These are phyloP conservation scores for Mycogona germanica DNA, from an alignment of 2,888 invertebrate species.

Conservation along the genomic window DNA sequence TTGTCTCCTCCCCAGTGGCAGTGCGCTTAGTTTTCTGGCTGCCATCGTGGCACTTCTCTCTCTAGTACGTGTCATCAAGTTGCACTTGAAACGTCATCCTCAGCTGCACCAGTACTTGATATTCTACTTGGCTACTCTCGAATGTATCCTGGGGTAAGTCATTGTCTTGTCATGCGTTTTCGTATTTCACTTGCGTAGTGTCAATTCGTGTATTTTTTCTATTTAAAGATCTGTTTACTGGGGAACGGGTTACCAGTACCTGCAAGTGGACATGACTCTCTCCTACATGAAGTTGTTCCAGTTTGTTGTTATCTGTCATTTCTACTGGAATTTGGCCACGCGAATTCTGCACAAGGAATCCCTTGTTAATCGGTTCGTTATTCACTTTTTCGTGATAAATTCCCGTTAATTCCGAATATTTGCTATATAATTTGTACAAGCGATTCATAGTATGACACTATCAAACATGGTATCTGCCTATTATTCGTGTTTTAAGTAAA, in stretches of 20 bases:
- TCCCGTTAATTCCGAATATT: background rate
- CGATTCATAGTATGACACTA: too few species aligned
- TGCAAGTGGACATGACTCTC: constrained; percentile 39
- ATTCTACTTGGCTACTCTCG: constrained; percentile 39
- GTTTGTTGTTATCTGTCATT: constrained; percentile 40
- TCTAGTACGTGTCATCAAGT: constrained; percentile 36
- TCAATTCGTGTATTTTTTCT: background rate
- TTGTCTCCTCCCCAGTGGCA: constrained; percentile 33
- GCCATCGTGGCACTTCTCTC: constrained; percentile 34
- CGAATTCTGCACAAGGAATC: constrained; percentile 37
- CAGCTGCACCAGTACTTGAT: constrained; percentile 41
- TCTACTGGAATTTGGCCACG: constrained; percentile 41
- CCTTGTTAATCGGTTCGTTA: constrained; percentile 1
- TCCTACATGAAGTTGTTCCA: constrained; percentile 40
- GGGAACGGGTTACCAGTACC: constrained; percentile 34
- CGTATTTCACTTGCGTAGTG: background rate
- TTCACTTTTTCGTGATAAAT: constrained; percentile 14
- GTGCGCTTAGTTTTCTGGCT: constrained; percentile 35
- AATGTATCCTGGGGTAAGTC: constrained; percentile 38
- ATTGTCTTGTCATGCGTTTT: background rate
- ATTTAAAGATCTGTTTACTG: constrained; percentile 38
- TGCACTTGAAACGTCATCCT: constrained; percentile 38
- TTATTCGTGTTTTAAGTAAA: too few species aligned
- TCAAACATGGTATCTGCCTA: too few species aligned
- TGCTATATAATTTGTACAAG: too few species aligned